These are phyloP conservation scores for Ectropis grisescens DNA, from an alignment of 1,140 invertebrate genomes.

Conservation along the genomic window DNA sequence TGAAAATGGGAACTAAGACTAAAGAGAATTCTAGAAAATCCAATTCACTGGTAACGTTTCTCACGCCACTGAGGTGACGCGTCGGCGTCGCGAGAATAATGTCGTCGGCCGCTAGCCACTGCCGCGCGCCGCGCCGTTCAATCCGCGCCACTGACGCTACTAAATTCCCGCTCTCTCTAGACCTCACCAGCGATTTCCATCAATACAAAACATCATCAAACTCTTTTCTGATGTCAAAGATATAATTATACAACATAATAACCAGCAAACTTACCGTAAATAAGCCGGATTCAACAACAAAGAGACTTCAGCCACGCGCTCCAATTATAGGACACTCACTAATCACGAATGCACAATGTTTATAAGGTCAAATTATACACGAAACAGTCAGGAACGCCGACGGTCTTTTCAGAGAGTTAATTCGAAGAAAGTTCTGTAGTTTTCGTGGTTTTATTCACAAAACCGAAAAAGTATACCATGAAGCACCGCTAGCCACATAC, in stretches of 20 bases:
- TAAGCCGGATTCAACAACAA: slow-evolving; percentile 65
- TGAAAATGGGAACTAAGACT: too few species aligned
- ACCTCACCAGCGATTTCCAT: too few species aligned
- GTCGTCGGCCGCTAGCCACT: slow-evolving; percentile 34
- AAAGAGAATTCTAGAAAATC: slow-evolving; percentile 32
- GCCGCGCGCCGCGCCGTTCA: slow-evolving; percentile 37
- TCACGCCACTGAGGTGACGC: slow-evolving; percentile 33
- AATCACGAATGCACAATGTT: slow-evolving; percentile 60
- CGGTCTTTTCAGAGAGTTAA: slow-evolving; percentile 34
- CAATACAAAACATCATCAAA: too few species aligned
- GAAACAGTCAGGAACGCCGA: slow-evolving; percentile 35
- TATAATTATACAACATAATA: too few species aligned
- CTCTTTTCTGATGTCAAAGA: too few species aligned
- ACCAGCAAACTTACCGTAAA: slow-evolving; percentile 52
- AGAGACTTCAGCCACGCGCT: slow-evolving; percentile 67
- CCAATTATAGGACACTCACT: slow-evolving; percentile 64
- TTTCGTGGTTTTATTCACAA: slow-evolving; percentile 56
- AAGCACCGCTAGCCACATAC: slow-evolving; percentile 68
- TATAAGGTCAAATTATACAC: slow-evolving; percentile 42
- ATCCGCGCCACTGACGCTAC: slow-evolving; percentile 42
- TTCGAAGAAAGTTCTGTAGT: slow-evolving; percentile 48
- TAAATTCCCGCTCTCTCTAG: slow-evolving; percentile 25
- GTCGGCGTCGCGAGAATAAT: slow-evolving; percentile 38
- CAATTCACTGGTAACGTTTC: slow-evolving; percentile 23
- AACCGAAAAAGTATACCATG: slow-evolving; percentile 55